Conservation (phyloP, 92 coral and sea anemone species). For the Actinernus sp. region DNA sequence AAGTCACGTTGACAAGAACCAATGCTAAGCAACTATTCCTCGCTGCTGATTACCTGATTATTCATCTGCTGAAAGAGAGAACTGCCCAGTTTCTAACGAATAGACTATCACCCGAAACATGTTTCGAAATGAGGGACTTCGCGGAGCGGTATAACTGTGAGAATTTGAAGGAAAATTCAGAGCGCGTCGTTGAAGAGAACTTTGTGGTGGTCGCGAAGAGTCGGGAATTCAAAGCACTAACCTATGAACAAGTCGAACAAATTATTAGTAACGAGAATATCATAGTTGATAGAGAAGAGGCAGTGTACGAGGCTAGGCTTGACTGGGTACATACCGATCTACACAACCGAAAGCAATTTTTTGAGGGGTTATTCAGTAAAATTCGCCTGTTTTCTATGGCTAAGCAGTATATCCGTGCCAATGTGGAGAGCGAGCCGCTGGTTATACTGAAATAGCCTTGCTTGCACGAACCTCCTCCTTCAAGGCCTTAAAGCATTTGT, state of each 20-base stretch:
- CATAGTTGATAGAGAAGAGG: conserved; percentile 58
- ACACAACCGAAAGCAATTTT: conserved; percentile 39
- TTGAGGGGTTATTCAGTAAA: conserved; percentile 57
- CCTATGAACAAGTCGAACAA: conserved; percentile 18
- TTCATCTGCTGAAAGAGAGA: conserved; percentile 43
- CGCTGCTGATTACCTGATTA: conserved; percentile 68
- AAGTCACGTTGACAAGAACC: conserved; percentile 23
- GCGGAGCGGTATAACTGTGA: conserved; percentile 50
- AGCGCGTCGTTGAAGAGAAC: conserved; percentile 36
- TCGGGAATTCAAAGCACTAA: conserved; percentile 35
- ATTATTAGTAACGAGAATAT: conserved; percentile 61
- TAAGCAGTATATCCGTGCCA: conserved; percentile 45
- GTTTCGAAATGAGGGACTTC: conserved; percentile 27
- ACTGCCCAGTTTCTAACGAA: conserved; percentile 33
- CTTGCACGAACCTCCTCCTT: conserved; percentile 45
- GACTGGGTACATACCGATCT: conserved; percentile 69
- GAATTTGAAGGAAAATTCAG: conserved; percentile 38
- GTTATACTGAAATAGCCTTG: conserved; percentile 43
- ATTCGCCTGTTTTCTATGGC: conserved; percentile 67
- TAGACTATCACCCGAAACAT: conserved; percentile 42
- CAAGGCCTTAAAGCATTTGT: conserved; percentile 25
- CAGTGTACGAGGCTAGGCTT: conserved; percentile 71
- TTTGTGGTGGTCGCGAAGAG: conserved; percentile 48
- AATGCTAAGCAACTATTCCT: conserved; percentile 65
- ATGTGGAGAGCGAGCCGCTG: conserved; percentile 36